These are phyloP conservation scores for Glossophaga mutica DNA, from an alignment of 2,797 vertebrate genomes.

Conservation along the genomic window DNA sequence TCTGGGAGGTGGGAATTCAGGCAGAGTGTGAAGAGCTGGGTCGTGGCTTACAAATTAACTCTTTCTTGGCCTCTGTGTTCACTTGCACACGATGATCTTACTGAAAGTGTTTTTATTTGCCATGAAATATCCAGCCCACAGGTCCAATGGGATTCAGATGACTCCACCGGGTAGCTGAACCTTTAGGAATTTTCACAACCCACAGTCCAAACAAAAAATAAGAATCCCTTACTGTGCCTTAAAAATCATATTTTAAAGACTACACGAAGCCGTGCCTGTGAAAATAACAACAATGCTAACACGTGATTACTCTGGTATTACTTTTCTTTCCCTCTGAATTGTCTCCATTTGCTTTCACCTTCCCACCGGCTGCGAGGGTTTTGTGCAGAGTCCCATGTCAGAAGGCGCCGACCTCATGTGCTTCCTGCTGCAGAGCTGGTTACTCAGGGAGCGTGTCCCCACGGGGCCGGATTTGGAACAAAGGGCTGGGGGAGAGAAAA, in stretches of 20 bases:
- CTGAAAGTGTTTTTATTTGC: conserved; percentile 85
- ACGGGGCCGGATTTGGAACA: background rate
- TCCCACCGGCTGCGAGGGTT: background rate
- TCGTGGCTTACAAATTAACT: conserved; percentile 77
- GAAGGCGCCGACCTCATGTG: background rate
- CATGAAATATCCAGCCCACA: conserved; percentile 83
- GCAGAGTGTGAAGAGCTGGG: conserved; percentile 72
- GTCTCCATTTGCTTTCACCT: background rate
- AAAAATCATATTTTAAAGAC: conserved; percentile 73
- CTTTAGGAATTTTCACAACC: conserved; percentile 81
- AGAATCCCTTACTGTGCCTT: conserved; percentile 76
- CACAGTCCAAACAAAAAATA: conserved; percentile 76
- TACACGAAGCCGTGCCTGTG: background rate
- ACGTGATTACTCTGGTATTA: background rate
- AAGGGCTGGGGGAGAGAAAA: background rate
- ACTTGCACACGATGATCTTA: conserved; percentile 81
- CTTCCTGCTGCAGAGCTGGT: background rate
- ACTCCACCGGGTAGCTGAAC: conserved; percentile 80
- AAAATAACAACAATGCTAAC: background rate
- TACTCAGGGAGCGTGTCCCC: background rate
- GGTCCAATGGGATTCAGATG: conserved; percentile 84
- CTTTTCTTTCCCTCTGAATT: background rate
- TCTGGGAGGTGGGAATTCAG: conserved; percentile 78
- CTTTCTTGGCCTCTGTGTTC: conserved; percentile 79
- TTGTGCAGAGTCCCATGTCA: background rate